Evolutionary conservation across 2,113 vertebrate genomes (phyloP).

Genomic region (Leptocoma aspasia): DNA sequence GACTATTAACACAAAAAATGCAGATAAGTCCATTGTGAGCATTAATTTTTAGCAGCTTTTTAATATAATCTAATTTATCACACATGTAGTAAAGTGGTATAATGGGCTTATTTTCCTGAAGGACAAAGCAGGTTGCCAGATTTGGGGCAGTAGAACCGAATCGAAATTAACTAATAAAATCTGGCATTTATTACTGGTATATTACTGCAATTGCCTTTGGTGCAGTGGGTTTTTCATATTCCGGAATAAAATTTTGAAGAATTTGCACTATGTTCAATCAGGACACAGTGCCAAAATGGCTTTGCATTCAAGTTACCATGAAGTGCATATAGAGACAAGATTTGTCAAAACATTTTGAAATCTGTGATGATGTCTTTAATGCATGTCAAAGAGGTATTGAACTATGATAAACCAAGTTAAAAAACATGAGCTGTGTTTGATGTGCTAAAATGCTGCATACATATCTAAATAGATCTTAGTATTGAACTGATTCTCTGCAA

Average conservation of each 20-base stretch:
- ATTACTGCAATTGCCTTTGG: not conserved
- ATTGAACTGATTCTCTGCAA: not conserved
- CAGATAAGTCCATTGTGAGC: not conserved
- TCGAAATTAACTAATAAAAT: not conserved
- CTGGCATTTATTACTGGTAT: not conserved
- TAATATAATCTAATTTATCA: not conserved
- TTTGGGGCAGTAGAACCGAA: not conserved
- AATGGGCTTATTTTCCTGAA: not conserved
- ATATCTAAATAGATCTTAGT: not conserved
- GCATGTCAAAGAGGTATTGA: not conserved
- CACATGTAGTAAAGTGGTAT: not conserved
- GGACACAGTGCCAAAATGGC: not conserved
- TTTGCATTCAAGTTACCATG: not conserved
- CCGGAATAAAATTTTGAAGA: not conserved
- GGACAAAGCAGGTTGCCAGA: not conserved
- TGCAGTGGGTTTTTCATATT: not conserved
- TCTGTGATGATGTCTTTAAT: not conserved
- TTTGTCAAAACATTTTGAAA: slow-evolving; percentile 27
- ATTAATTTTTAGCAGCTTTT: not conserved
- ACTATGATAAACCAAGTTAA: not conserved
- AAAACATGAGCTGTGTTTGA: not conserved
- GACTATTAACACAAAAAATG: not conserved
- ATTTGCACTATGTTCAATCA: not conserved
- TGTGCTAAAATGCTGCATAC: not conserved
- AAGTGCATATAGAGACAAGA: not conserved